Conservation (phyloP, 1,140 invertebrate genomes). For the Batillaria attramentaria region DNA sequence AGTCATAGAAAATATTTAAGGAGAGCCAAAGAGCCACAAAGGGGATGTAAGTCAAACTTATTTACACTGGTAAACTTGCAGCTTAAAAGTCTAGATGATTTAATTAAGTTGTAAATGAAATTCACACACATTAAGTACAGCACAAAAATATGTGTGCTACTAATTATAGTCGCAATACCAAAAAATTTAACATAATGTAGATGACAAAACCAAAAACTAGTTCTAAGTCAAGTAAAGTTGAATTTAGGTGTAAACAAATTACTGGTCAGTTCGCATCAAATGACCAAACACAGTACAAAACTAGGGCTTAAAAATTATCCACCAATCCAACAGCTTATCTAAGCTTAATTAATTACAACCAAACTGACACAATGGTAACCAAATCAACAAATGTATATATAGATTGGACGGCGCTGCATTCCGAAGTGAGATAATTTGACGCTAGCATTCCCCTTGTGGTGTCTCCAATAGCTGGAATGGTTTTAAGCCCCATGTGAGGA, state of each 20-base stretch:
- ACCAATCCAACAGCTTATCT: not conserved
- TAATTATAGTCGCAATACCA: too few relatives aligned
- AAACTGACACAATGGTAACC: not conserved
- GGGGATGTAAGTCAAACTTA: constrained; percentile 36
- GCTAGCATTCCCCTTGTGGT: constrained; percentile 37
- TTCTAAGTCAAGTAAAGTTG: too few relatives aligned
- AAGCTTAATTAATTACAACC: not conserved
- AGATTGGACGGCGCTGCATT: constrained; percentile 17
- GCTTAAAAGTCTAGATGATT: too few relatives aligned
- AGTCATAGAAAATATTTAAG: constrained; percentile 7
- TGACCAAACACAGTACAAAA: not conserved
- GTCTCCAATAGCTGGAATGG: constrained; percentile 23
- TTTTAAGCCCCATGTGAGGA: constrained; percentile 32
- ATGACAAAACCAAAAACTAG: too few relatives aligned
- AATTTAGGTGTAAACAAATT: too few relatives aligned
- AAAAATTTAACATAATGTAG: too few relatives aligned
- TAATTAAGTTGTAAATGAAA: not conserved
- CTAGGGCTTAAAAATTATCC: not conserved
- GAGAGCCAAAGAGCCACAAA: constrained; percentile 30
- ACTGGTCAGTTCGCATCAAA: too few relatives aligned
- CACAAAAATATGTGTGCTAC: not conserved
- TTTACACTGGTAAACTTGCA: constrained; percentile 14
- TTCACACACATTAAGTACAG: not conserved
- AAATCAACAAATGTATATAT: too few relatives aligned
- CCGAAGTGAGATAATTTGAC: constrained; percentile 25